A percentile compares a stretch with the other conserved stretches of the same genome.
Conservation (phyloP, 2,888 invertebrate genomes). For the Drosophila peninsularis region DNA sequence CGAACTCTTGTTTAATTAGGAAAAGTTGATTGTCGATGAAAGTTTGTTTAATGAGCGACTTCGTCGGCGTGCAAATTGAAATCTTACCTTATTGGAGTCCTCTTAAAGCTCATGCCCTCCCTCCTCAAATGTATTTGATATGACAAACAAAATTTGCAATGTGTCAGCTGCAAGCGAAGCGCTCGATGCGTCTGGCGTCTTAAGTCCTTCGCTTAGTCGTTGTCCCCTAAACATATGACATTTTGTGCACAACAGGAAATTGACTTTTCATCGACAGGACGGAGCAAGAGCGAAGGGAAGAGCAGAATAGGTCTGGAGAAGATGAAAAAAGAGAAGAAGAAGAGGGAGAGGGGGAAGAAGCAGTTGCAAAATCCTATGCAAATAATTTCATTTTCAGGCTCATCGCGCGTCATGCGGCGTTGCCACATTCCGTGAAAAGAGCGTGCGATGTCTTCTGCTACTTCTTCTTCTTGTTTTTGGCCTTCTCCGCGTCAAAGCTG, state of each 20-base stretch:
- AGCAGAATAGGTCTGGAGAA: background rate
- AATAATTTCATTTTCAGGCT: conserved; percentile 68
- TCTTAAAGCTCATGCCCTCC: no score
- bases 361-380: conserved; percentile 57
- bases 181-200: conserved; percentile 23
- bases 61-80: no score
- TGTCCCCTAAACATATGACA: conserved; percentile 48
- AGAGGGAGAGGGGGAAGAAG: background rate
- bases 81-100: background rate
- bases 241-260: conserved; percentile 77
- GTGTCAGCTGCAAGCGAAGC: conserved; percentile 70
- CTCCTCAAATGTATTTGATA: conserved; percentile 24
- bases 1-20: no score
- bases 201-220: background rate
- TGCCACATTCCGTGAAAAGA: conserved; percentile 63
- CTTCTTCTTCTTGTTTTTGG: background rate
- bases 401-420: conserved; percentile 58
- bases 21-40: no score
- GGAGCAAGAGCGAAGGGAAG: conserved; percentile 4
- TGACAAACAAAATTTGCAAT: conserved; percentile 56
- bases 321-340: background rate
- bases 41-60: no score
- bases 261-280: conserved; percentile 76
- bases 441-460: conserved; percentile 17
- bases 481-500: conserved; percentile 47